Conservation (phyloP, 35 echinoderm and acorn worm genomes). For the Apostichopus japonicus region DNA sequence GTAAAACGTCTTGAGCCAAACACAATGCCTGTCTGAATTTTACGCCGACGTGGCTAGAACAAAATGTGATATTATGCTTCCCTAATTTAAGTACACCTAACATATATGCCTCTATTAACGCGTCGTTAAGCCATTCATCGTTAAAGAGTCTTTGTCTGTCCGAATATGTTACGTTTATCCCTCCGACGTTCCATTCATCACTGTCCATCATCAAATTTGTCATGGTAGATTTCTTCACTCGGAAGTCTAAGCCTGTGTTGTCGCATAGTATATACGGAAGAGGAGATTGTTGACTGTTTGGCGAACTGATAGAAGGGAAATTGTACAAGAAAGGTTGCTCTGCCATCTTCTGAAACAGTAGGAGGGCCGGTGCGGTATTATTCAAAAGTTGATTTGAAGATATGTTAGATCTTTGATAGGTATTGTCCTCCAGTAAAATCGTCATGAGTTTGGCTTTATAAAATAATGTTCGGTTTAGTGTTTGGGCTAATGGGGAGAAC, state of each 20-base stretch:
- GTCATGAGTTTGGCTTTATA: not conserved
- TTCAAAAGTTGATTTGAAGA: not conserved
- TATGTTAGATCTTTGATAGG: not conserved
- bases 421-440: not conserved
- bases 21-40: not conserved
- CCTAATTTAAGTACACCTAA: not conserved
- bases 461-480: not conserved
- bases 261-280: not conserved
- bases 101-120: not conserved
- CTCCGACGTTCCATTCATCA: not conserved
- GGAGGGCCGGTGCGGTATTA: not conserved
- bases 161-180: conserved; percentile 8
- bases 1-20: conserved; percentile 3
- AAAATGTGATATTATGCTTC: not conserved
- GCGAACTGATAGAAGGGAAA: not conserved
- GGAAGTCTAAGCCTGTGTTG: not conserved
- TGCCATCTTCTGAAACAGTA: not conserved
- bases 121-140: conserved; percentile 5
- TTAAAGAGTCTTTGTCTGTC: not conserved
- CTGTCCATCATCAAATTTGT: not conserved
- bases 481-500: not conserved
- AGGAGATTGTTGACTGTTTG: not conserved
- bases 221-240: not conserved
- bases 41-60: conserved; percentile 8
- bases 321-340: conserved; percentile 1